A percentile compares a stretch with the other conserved stretches of the same genome.
phyloP scores from a whole-genome alignment of 2,113 vertebrate genomes.

The Empidonax alnorum region DNA sequence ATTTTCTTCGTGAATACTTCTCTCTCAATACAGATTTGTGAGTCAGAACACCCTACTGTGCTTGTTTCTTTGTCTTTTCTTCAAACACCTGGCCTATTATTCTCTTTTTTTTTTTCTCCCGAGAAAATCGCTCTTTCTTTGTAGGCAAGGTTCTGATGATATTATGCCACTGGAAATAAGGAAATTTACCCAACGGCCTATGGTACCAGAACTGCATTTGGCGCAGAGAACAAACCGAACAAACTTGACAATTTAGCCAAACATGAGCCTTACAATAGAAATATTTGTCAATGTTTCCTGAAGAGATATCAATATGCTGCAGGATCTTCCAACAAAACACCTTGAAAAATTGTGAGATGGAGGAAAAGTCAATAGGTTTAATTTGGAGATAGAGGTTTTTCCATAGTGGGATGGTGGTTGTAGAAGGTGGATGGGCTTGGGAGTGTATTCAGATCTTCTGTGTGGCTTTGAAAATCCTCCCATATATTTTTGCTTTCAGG shows the following conservation, averaged over 20 bases:
- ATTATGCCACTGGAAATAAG: slow-evolving; percentile 34
- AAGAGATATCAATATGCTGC: neutral
- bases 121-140: slow-evolving; percentile 53
- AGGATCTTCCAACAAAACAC: neutral
- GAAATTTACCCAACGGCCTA: neutral
- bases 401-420: neutral
- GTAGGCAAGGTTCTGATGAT: slow-evolving; percentile 60
- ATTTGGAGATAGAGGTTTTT: neutral
- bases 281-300: neutral
- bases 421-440: neutral
- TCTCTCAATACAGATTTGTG: slow-evolving; percentile 72
- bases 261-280: neutral
- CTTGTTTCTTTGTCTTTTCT: slow-evolving; percentile 67
- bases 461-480: neutral
- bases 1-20: slow-evolving; percentile 80
- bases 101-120: neutral
- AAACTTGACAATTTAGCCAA: neutral
- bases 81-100: slow-evolving; percentile 75
- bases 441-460: neutral
- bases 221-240: neutral
- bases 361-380: neutral
- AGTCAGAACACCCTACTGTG: slow-evolving; percentile 68
- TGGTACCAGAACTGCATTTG: slow-evolving; percentile 4
- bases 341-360: neutral
- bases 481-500: neutral